Evolutionary conservation across 1,140 invertebrate species (phyloP), one percentile per base, ranked within the genome.

Genomic region (Anastrepha ludens): DNA sequence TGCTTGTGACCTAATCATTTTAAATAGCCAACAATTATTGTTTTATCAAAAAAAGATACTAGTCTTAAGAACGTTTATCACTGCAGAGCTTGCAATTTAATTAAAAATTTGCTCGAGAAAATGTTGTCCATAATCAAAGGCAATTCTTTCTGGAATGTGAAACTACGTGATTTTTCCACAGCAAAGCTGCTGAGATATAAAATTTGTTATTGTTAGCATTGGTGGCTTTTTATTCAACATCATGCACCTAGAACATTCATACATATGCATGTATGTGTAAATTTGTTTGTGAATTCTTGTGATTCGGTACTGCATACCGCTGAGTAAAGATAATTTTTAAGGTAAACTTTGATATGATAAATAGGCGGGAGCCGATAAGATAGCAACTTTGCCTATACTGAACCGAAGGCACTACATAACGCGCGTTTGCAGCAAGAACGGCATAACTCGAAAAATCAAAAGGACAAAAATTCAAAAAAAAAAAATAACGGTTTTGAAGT

Each of bases 341-440:
- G 44, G 70, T 74, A 74, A 74, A 74, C 70, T 81, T 81, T 81
- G 74, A 81, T 81, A 81, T 81, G 74, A 81, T 81, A 81, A 81
- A 74, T 74, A 74, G 70, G 41, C 47, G 44, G 17, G 29, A 47
- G 65, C 29, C 70, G 74, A 81, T 81, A 81, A 81, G 74, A 81
- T 81, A 81, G 47, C 44, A 81, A 55, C n/a, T 81, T 81, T 41
- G 74, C 74, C 47, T 8, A 81, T 47, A 0, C 15, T 13, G 9
- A 47, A 74, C 67, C 67, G 13, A 74, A 74, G 13, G 62, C 20
- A 55, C 29, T 29, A 29, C 29, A 29, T 29, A 29, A 29, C 29
- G 29, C 50, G 50, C 50, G 50, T 55, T 8, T 55, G 29, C 0
- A 0, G 29, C 29, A 29, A 29, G 29, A 29, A 29, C 29, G 29